A percentile compares a stretch with the other conserved stretches of the same genome.
Conservation (phyloP, 2,797 vertebrate species). For the Sebastes matsubarae region DNA sequence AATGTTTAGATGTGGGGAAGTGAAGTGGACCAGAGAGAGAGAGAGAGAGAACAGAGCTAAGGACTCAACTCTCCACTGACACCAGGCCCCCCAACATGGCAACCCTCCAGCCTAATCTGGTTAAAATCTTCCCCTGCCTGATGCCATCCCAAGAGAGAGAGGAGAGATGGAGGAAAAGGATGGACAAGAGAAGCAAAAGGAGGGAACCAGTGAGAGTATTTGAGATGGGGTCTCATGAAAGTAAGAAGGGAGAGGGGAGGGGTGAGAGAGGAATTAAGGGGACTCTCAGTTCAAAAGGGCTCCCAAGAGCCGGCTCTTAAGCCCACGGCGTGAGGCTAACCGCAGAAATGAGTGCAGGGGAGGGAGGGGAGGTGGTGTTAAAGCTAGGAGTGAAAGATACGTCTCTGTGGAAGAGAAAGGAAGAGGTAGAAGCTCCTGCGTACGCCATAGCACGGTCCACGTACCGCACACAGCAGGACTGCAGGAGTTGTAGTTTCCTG, state of each 20-base stretch:
- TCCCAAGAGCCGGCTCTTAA: conserved; percentile 63
- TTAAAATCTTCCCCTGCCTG: conserved; percentile 69
- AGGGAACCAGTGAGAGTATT: conserved; percentile 30
- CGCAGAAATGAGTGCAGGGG: conserved; percentile 55
- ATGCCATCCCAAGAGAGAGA: conserved; percentile 55
- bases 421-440: background rate
- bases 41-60: conserved; percentile 47
- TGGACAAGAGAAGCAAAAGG: conserved; percentile 16
- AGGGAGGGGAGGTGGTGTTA: conserved; percentile 33
- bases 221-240: conserved; percentile 46
- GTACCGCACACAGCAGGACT: conserved; percentile 25
- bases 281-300: conserved; percentile 61
- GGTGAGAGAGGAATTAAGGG: conserved; percentile 55
- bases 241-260: conserved; percentile 44
- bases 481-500: conserved; percentile 25
- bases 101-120: conserved; percentile 70
- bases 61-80: conserved; percentile 63
- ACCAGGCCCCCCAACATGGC: conserved; percentile 67
- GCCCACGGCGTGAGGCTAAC: conserved; percentile 64
- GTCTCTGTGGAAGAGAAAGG: conserved; percentile 9
- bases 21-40: conserved; percentile 67
- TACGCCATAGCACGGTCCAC: background rate
- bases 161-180: conserved; percentile 24
- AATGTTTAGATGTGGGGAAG: conserved; percentile 71
- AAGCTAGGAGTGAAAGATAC: conserved; percentile 39